phyloP scores from a whole-genome alignment of 2,888 invertebrate genomes.

The Leptopilina myrica region DNA sequence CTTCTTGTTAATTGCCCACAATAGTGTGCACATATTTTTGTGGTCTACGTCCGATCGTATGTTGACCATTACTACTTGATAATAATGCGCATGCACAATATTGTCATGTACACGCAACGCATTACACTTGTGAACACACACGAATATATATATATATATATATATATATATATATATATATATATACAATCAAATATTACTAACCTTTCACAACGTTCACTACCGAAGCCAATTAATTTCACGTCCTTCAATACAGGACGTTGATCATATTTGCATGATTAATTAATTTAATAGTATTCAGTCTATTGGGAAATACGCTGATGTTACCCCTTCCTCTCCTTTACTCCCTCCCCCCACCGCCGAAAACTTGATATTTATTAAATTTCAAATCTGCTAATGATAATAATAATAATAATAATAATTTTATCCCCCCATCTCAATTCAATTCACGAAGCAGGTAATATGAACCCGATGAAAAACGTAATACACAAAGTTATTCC shows the following conservation, averaged over 20 bases:
- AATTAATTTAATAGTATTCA: constrained; percentile 31
- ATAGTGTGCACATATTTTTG: neutral
- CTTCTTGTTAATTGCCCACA: constrained; percentile 16
- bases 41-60: constrained; percentile 13
- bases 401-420: constrained; percentile 6
- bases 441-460: neutral
- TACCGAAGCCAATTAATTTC: constrained; percentile 33
- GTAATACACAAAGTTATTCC: neutral
- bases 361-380: constrained; percentile 19
- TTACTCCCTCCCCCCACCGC: no score
- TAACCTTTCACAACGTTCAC: constrained; percentile 14
- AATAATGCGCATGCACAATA: constrained; percentile 19
- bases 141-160: no score
- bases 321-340: neutral
- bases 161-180: no score
- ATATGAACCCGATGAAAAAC: neutral
- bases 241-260: constrained; percentile 25
- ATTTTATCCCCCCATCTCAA: neutral
- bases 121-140: constrained; percentile 1
- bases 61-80: constrained; percentile 27
- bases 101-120: neutral
- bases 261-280: constrained; percentile 20
- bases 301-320: constrained; percentile 24
- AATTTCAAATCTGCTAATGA: constrained; percentile 10
- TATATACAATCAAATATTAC: constrained; percentile 10